Evolutionary conservation across 2,797 vertebrate genomes (phyloP).

Genomic region (Myotis myotis): DNA sequence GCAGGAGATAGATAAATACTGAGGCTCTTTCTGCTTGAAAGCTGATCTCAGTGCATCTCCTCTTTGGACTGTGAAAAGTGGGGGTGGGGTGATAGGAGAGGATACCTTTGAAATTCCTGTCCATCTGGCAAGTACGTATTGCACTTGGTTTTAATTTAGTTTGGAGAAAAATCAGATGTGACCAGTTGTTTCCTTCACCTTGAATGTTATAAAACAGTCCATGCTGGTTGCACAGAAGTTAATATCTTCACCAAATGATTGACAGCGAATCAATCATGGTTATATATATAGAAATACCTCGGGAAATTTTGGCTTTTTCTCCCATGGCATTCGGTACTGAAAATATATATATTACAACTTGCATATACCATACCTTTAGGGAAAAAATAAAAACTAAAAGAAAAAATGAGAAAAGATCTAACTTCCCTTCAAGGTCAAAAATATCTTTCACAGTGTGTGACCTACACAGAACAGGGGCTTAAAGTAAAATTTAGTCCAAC

Average conservation of each 20-base stretch:
- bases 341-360: background rate
- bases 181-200: slow-evolving; percentile 40
- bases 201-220: slow-evolving; percentile 16
- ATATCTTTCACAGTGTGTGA: background rate
- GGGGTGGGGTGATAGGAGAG: background rate
- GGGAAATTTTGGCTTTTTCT: background rate
- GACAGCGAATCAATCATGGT: background rate
- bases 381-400: slow-evolving; percentile 26
- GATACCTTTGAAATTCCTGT: background rate
- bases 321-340: background rate
- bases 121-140: background rate
- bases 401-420: background rate
- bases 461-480: background rate
- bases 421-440: slow-evolving; percentile 43
- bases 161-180: background rate
- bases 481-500: background rate
- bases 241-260: slow-evolving; percentile 26
- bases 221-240: background rate
- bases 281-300: background rate
- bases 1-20: background rate
- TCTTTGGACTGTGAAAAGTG: background rate
- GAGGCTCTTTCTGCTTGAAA: background rate
- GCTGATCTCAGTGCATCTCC: background rate
- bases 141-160: slow-evolving; percentile 32
- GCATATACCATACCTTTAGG: background rate